A percentile compares a stretch with the other conserved stretches of the same genome.
phyloP scores from a whole-genome alignment of 2,797 vertebrate species.

The Ataeniobius toweri region DNA sequence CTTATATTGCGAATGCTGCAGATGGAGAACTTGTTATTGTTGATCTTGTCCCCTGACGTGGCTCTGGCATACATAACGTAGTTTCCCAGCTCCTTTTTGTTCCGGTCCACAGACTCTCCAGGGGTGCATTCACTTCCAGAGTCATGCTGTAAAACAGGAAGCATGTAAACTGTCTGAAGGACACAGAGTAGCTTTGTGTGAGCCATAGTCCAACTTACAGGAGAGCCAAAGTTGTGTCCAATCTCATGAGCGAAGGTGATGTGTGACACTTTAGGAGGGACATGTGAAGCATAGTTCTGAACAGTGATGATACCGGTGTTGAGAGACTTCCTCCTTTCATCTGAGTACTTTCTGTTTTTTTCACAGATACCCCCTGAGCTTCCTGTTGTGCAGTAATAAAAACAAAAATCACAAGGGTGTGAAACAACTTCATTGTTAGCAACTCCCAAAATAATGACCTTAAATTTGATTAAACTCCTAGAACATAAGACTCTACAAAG shows the following conservation, averaged over 20 bases:
- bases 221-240: constrained; percentile 98
- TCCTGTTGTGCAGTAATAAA: constrained; percentile 73
- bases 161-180: constrained; percentile 1
- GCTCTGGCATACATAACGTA: constrained; percentile 98
- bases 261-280: constrained; percentile 96
- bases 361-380: constrained; percentile 98
- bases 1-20: constrained; percentile 96
- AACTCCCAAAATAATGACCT: not conserved
- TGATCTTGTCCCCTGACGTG: constrained; percentile 94
- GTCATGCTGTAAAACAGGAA: constrained; percentile 86
- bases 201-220: constrained; percentile 84
- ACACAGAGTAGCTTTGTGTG: not conserved
- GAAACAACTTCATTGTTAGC: not conserved
- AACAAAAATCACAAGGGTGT: not conserved
- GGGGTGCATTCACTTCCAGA: constrained; percentile 94
- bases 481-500: not conserved
- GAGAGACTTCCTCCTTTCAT: constrained; percentile 93
- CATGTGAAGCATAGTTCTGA: constrained; percentile 95
- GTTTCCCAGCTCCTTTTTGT: constrained; percentile 92
- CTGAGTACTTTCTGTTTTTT: constrained; percentile 90
- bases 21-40: constrained; percentile 96
- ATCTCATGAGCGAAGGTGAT: constrained; percentile 98
- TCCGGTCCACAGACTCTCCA: constrained; percentile 88
- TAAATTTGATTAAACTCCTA: not conserved
- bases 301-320: constrained; percentile 99